Percentiles rank a stretch among this genome's conserved stretches.
These are phyloP conservation scores for Bergia sp. DNA, from an alignment of 92 coral and sea anemone genomes.

Conservation along the genomic window DNA sequence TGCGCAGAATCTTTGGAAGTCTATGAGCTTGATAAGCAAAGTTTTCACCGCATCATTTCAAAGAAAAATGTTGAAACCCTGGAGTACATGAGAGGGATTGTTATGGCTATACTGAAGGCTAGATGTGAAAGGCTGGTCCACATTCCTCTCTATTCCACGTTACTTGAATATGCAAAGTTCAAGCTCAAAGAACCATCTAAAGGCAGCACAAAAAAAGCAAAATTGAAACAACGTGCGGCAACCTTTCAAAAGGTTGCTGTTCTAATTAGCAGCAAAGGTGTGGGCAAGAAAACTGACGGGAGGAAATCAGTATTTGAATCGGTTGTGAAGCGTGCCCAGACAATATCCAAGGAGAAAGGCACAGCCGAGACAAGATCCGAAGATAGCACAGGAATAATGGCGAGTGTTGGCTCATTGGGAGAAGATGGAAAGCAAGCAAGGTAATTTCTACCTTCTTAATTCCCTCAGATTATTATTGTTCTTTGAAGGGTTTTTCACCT, in stretches of 20 bases:
- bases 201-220: conserved; percentile 20
- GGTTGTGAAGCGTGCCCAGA: neutral
- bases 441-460: neutral
- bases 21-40: conserved; percentile 79
- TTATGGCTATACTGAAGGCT: conserved; percentile 55
- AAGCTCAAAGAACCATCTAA: neutral
- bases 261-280: neutral
- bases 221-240: neutral
- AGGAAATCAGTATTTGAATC: neutral
- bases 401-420: neutral
- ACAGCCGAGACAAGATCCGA: neutral
- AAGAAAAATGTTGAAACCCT: conserved; percentile 74
- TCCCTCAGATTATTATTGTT: neutral
- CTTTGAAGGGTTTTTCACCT: neutral
- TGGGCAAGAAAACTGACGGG: neutral
- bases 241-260: neutral
- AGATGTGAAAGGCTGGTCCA: conserved; percentile 58
- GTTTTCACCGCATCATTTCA: conserved; percentile 71
- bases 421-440: conserved; percentile 15
- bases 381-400: neutral
- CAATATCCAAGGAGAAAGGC: neutral
- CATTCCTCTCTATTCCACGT: conserved; percentile 65
- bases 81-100: conserved; percentile 55
- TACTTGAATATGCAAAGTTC: conserved; percentile 51
- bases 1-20: conserved; percentile 80